Evolutionary conservation across 2,113 vertebrate genomes (phyloP), one percentile per base, ranked within the genome.

Genomic region (Malaclemys terrapin): DNA sequence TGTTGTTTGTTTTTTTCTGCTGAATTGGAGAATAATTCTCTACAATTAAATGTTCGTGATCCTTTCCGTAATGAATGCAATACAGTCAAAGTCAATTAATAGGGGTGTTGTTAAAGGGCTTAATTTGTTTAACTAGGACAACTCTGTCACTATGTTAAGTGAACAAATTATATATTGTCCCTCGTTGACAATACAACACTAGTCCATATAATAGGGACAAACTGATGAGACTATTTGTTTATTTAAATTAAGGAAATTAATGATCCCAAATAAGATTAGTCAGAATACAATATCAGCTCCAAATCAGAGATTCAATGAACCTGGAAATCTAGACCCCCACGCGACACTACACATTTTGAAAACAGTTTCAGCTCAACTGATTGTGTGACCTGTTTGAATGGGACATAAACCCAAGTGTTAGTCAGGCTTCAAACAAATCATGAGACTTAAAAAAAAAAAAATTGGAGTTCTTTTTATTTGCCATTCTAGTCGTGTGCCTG

Each of bases 111-210:
- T 89, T 94, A 83, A 95, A 85, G 95, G 87, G 69, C 84, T 93
- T 96, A 90, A 95, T 95, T 97, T 94, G 83, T 90, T 86, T 94
- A 89, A 96, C 88, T n/a, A 85, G 85, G 86, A 84, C 45, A 95
- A 57, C 16, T 38, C 10, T 72, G 35, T 69, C 65, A 69, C 35
- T 69, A n/a, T 65, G 42, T 90, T 92, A 78, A 92, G 83, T 22
- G 50, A 97, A 89, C 50, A 95, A 97, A 95, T 93, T 85, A 95
- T 25, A 84, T 19, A 22, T 17, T 95, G 89, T 88, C 85, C 54
- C 89, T 50, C 45, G 85, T 54, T 96, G 80, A 97, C 49, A 93
- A 57, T 65, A 57, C 92, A 95, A 65, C 38, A 80, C 84, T 82
- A 87, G 16, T 87, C 31, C 1, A 0, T 2, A 0, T 85, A 84